phyloP scores from a whole-genome alignment of 1,140 invertebrate species.

The Leptopilina boulardi region DNA sequence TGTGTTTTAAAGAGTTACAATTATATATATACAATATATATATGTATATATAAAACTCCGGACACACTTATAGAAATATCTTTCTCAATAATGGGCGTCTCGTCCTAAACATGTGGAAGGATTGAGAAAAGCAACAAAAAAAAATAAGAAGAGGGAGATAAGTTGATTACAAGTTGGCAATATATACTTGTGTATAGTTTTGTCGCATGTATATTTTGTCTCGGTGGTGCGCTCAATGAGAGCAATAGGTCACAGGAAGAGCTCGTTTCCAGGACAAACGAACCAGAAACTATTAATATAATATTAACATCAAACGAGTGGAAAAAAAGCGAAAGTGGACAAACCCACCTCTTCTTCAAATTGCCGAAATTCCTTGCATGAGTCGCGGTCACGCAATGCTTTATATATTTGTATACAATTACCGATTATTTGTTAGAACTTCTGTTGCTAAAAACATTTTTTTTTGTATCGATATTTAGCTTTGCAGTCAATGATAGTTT shows the following conservation, averaged over 20 bases:
- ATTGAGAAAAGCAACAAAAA: background rate
- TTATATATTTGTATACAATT: background rate
- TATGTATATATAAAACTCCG: background rate
- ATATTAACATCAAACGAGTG: constrained; percentile 63
- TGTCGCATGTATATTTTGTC: constrained; percentile 37
- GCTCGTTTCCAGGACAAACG: constrained; percentile 68
- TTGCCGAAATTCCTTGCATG: constrained; percentile 37
- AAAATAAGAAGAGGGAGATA: no score
- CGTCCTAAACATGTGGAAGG: constrained; percentile 9
- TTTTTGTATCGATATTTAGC: no score
- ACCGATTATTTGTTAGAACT: no score
- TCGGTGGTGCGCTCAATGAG: constrained; percentile 62
- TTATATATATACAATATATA: no score
- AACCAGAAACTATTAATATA: constrained; percentile 74
- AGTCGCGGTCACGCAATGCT: background rate
- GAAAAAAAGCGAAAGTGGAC: constrained; percentile 71
- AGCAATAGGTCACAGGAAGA: constrained; percentile 68
- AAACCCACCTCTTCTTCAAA: constrained; percentile 39
- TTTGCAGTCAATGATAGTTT: no score
- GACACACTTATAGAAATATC: background rate
- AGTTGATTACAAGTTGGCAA: constrained; percentile 10
- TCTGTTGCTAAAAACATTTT: no score
- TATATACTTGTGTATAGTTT: constrained; percentile 10
- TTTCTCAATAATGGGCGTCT: constrained; percentile 3
- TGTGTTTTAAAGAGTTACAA: background rate